phyloP scores from a whole-genome alignment of 2,113 vertebrate species.

The Dicentrarchus labrax region DNA sequence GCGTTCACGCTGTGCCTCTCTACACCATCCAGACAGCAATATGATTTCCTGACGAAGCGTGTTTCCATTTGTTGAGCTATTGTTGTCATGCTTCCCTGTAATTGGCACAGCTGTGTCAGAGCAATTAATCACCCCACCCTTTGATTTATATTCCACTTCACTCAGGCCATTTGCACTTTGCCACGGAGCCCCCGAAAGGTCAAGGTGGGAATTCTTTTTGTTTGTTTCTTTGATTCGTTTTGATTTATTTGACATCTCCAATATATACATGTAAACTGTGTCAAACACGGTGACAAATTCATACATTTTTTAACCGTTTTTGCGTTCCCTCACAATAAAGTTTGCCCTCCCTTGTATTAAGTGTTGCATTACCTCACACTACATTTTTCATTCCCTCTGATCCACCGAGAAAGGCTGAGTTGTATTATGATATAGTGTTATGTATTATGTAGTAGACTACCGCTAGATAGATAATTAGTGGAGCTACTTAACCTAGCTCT shows the following conservation, averaged over 20 bases:
- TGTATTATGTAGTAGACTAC: too few relatives aligned
- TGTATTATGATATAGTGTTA: background rate
- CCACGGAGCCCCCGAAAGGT: background rate
- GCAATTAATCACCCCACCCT: background rate
- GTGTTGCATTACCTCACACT: background rate
- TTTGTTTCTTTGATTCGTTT: too few relatives aligned
- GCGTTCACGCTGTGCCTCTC: background rate
- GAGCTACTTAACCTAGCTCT: background rate
- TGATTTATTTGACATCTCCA: too few relatives aligned
- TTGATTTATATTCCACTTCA: background rate
- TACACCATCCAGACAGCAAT: background rate
- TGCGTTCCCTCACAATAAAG: too few relatives aligned
- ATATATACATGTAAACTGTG: too few relatives aligned
- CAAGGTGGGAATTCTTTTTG: background rate
- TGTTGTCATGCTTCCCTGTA: background rate
- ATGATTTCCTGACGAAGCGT: background rate
- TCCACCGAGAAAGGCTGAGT: background rate
- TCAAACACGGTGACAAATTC: too few relatives aligned
- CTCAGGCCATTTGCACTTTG: background rate
- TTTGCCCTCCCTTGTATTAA: background rate
- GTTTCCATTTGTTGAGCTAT: background rate
- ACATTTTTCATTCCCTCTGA: background rate
- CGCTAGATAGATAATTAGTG: background rate
- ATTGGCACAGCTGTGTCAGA: background rate
- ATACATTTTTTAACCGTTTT: background rate